These are phyloP conservation scores for Uria aalge DNA, from an alignment of 2,113 vertebrate genomes.

Conservation along the genomic window DNA sequence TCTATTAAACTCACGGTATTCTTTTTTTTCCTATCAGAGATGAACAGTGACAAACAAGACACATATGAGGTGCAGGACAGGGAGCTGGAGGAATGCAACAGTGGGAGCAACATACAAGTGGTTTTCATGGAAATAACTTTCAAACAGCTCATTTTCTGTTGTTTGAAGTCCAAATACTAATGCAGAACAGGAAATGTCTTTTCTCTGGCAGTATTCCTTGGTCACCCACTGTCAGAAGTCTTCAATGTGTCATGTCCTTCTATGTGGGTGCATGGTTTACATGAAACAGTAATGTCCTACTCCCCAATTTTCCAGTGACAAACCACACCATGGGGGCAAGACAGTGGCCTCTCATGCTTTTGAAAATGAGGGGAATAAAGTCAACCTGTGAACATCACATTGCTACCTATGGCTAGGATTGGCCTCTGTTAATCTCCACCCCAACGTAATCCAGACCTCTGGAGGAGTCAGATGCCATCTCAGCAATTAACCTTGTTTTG, in stretches of 20 bases:
- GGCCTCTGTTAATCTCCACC: neutral
- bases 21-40: neutral
- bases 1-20: neutral
- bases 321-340: neutral
- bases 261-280: neutral
- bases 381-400: neutral
- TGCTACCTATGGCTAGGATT: neutral
- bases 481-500: neutral
- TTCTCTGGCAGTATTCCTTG: neutral
- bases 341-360: neutral
- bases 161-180: neutral
- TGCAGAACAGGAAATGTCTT: neutral
- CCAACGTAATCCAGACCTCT: neutral
- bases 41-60: neutral
- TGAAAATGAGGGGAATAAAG: neutral
- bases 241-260: neutral
- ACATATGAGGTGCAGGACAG: neutral
- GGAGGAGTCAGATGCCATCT: neutral
- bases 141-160: neutral
- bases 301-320: neutral
- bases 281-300: neutral
- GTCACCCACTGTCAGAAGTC: neutral
- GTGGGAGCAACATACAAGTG: neutral
- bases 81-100: neutral
- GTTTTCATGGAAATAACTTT: neutral